These are phyloP conservation scores for Conus betulinus DNA, from an alignment of 1,140 invertebrate genomes.

Conservation along the genomic window DNA sequence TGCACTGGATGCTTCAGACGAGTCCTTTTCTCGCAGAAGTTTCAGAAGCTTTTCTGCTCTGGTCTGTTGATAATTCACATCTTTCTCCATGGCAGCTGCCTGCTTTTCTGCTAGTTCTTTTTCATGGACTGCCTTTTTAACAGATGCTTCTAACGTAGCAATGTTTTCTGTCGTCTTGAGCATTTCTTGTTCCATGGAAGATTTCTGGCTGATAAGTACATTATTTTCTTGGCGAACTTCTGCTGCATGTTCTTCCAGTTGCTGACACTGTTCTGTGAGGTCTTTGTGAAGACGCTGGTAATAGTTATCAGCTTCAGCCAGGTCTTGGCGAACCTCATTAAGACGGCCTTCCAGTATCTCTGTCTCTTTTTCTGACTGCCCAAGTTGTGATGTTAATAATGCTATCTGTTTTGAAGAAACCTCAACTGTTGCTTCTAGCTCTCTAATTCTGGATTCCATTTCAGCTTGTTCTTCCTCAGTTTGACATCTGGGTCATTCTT, in stretches of 20 bases:
- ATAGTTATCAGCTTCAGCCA: conserved; percentile 30
- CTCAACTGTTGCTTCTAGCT: neutral
- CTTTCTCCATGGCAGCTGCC: conserved; percentile 13
- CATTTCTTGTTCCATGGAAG: conserved; percentile 2
- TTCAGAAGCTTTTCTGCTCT: conserved; percentile 33
- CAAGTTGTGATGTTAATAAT: neutral
- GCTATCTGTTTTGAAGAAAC: neutral
- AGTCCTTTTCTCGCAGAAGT: conserved; percentile 30
- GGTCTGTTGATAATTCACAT: conserved; percentile 25
- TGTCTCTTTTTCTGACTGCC: conserved; percentile 17
- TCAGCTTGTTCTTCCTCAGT: neutral
- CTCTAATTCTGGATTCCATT: conserved; percentile 13
- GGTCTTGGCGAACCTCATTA: conserved; percentile 28
- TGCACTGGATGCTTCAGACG: conserved; percentile 15
- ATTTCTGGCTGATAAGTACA: neutral
- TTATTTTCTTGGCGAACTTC: conserved; percentile 32
- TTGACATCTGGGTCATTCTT: neutral
- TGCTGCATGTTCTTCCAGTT: conserved; percentile 15
- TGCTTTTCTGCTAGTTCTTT: conserved; percentile 27
- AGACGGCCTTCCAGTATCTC: neutral
- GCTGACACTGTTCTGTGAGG: conserved; percentile 18
- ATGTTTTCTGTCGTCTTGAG: neutral
- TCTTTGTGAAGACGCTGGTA: conserved; percentile 21
- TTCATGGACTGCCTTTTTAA: conserved; percentile 24
- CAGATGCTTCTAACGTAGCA: neutral